These are phyloP conservation scores for Montifringilla adamsi DNA, from an alignment of 2,113 vertebrate genomes.

Conservation along the genomic window DNA sequence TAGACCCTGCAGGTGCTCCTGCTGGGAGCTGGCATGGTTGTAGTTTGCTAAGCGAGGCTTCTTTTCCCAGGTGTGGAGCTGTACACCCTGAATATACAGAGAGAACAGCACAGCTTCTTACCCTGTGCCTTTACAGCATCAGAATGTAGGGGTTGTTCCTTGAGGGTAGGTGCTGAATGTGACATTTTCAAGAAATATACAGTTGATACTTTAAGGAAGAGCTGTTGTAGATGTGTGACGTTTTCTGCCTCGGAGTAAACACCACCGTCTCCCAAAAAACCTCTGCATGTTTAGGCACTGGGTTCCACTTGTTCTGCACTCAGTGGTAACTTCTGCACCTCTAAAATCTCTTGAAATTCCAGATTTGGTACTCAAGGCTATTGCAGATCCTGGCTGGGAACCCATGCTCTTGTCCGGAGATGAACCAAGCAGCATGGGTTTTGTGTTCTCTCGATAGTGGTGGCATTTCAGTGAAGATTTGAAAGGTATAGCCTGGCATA, in stretches of 20 bases:
- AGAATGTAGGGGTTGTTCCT: neutral
- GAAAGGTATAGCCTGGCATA: neutral
- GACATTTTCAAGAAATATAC: neutral
- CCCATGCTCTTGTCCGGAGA: neutral
- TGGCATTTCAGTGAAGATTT: neutral
- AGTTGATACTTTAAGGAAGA: neutral
- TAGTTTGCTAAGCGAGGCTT: neutral
- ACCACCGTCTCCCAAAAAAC: neutral
- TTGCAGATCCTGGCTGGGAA: neutral
- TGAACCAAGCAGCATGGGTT: neutral
- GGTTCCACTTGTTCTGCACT: neutral
- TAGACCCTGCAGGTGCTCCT: neutral
- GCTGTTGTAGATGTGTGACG: neutral
- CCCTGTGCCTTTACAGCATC: neutral
- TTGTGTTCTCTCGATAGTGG: neutral
- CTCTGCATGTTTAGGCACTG: neutral
- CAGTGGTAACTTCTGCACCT: neutral
- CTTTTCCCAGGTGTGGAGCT: neutral
- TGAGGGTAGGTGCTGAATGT: neutral
- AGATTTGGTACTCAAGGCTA: neutral
- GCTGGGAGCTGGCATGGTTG: neutral
- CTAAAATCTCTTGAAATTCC: neutral
- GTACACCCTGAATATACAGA: neutral
- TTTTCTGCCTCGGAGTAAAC: neutral
- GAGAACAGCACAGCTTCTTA: rapidly evolving